Percentiles rank a stretch among this genome's conserved stretches.
Evolutionary conservation across 2,888 invertebrate species (phyloP).

Genomic region (Julus scandinavius): DNA sequence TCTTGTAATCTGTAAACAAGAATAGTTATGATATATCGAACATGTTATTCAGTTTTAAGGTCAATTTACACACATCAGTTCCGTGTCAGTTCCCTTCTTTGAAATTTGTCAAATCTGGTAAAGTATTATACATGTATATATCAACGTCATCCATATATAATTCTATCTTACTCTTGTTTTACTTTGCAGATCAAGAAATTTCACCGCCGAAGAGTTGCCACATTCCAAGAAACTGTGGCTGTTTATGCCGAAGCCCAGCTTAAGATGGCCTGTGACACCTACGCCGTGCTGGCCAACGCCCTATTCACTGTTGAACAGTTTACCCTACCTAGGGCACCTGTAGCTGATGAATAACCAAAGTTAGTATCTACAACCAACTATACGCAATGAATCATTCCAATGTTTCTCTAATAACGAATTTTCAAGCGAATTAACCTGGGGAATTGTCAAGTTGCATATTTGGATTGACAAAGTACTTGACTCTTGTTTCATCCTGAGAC

Average conservation of each 20-base stretch:
- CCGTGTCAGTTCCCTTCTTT: no score
- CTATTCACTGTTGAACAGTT: slow-evolving; percentile 53
- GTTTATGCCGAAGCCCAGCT: slow-evolving; percentile 64
- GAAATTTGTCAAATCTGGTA: no score
- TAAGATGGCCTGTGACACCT: slow-evolving; percentile 64
- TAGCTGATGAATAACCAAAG: not conserved
- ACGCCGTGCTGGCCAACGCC: slow-evolving; percentile 54
- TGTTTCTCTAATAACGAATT: not conserved
- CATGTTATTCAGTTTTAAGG: no score
- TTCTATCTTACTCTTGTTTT: not conserved
- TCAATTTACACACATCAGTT: no score
- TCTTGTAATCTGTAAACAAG: no score
- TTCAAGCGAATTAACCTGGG: not conserved
- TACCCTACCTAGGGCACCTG: slow-evolving; percentile 21
- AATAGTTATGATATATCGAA: no score
- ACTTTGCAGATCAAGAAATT: slow-evolving; percentile 58
- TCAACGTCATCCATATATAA: no score
- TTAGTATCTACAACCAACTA: not conserved
- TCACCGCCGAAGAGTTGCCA: slow-evolving; percentile 62
- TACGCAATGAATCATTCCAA: not conserved
- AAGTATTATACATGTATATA: not conserved
- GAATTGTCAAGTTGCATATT: not conserved
- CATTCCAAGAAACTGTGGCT: slow-evolving; percentile 63
- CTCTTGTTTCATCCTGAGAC: not conserved
- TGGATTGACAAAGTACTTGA: not conserved